Base-by-base conservation (phyloP, 2,888 invertebrate species). In the Diaperis boleti region DNA sequence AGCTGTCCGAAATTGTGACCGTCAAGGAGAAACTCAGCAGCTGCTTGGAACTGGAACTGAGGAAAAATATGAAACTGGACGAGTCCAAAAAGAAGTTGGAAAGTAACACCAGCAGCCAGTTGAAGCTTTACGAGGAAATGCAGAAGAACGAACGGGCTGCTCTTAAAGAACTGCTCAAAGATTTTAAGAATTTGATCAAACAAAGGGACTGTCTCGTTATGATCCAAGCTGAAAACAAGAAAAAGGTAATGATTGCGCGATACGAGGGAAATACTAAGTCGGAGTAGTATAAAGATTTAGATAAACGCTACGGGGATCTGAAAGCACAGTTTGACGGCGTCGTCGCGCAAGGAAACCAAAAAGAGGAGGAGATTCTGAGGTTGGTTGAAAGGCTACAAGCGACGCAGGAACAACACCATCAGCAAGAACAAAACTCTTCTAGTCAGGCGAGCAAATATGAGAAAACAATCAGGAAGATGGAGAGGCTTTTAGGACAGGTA, bases 1-100 rank as follows among this genome's bases (percentile, higher is more conserved):
- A 81, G 70, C 64, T 81, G 17, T 74, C 74, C 1, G 78, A 81
- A 65, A 69, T 79, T 3, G 76, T 74, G 29, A 76, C 68, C 17
- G 65, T 77, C 2, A 80, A 80, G 59, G 77, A 79, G 14, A 69
- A 75, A 52, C 68, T 80, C 2, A 76, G 70, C 64, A 69, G 66
- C 17, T 73, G 75, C 35, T 65, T 81, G 10, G 67, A 71, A n/a
- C 64, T 67, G 41, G 78, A 79, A 64, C 67, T 78, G 3, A 67
- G 76, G 59, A 78, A 74, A 55, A 76, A 72, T 56, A 62, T 65
- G 2, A 69, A 72, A 10, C 60, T 79, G 22, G 74, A 72, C 35
- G 74, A 78, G 37, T 72, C 71, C 2, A 77, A 74, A 44, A 75
- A 75, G 56, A 69, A 74, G 50, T 64, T 78, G 10, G 75, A 75